Evolutionary conservation across 2,113 vertebrate genomes (phyloP), one percentile per base, ranked within the genome.

Genomic region (Mastomys natalensis): DNA sequence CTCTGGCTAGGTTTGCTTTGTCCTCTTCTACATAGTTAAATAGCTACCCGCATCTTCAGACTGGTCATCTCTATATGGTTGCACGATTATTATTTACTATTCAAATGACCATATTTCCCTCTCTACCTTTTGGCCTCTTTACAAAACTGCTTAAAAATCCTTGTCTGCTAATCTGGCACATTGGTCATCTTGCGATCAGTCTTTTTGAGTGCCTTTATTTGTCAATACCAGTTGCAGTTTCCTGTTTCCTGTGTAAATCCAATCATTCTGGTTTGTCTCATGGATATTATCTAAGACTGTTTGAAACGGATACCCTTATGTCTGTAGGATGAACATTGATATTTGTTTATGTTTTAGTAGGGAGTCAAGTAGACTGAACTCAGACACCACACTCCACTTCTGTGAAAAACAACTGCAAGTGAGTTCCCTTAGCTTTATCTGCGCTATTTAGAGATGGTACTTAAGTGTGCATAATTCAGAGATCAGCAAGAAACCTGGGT

Each of bases 51-150:
- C 37, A 51, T 91, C 72, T 86, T 64, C 11, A 91, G 53, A 7
- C 31, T 93, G 70, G 26, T 88, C 16, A 92, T 87, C 43, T 94
- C 74, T 94, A 48, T 58, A 48, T 95, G 53, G 55, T 90, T 94
- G 43, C 6, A 92, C 73, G 91, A 5, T 34, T 90, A 13, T 55
- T 90, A 9, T 84, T 91, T 31, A 40, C 72, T 93, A 60, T 88
- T 97, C 34, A 72, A 87, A 72, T 77, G 72, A 89, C 26, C 22
- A 77, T 96, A 80, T 86, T 86, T 91, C 72, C 51, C 15, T 64
- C 53, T 76, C 0, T 94, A 29, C 77, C 60, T 60, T 77, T 95
- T 40, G 60, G 29, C 16, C 88, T 88, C 40, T 31, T 78, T 93
- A 48, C 80, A 87, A 85, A 64, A 84, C 68, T 92, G 22, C 58